These are phyloP conservation scores for Pardalotus punctatus DNA, from an alignment of 2,113 vertebrate species.

Conservation along the genomic window DNA sequence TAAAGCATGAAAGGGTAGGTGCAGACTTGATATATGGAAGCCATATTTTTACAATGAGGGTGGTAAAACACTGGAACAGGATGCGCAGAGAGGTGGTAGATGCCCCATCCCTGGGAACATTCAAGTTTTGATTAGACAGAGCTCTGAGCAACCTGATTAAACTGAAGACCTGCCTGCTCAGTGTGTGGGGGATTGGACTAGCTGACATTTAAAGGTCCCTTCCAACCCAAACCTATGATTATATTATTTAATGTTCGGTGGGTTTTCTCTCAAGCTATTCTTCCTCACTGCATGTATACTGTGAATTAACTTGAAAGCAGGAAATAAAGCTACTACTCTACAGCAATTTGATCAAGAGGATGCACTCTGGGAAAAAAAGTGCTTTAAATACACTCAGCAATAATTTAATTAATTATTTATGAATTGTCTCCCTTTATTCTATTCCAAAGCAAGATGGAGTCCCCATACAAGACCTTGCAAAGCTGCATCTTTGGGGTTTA, in stretches of 20 bases:
- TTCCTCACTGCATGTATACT: not conserved
- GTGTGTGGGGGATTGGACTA: not conserved
- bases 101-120: not conserved
- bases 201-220: not conserved
- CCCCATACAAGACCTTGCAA: not conserved
- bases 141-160: not conserved
- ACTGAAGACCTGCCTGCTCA: not conserved
- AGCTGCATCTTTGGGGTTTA: not conserved
- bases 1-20: not conserved
- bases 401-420: not conserved
- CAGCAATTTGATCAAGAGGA: not conserved
- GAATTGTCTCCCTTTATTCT: not conserved
- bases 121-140: fast-evolving
- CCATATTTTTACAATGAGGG: not conserved
- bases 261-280: not conserved
- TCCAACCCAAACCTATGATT: not conserved
- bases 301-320: not conserved
- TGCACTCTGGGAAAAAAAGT: not conserved
- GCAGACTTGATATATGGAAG: not conserved
- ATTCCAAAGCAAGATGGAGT: not conserved
- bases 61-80: not conserved
- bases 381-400: not conserved
- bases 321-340: not conserved
- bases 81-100: not conserved
- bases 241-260: not conserved